phyloP scores from a whole-genome alignment of 2,113 vertebrate genomes.

The Columba livia region DNA sequence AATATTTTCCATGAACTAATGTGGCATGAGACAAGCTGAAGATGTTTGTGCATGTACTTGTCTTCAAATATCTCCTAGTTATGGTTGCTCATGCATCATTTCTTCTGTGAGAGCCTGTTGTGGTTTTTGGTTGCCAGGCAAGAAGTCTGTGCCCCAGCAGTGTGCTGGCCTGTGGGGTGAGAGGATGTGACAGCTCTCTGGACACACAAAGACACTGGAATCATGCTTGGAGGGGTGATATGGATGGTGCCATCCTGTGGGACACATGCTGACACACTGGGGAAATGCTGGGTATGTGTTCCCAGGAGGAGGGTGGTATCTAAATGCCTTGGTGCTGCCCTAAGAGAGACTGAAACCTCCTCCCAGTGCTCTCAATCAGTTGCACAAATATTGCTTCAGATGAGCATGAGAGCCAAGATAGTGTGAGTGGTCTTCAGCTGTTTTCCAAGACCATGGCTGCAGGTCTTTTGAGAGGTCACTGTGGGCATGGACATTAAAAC shows the following conservation, averaged over 20 bases:
- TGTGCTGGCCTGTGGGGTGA: background rate
- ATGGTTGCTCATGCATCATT: background rate
- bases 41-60: background rate
- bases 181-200: background rate
- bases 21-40: background rate
- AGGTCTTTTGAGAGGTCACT: background rate
- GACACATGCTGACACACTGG: background rate
- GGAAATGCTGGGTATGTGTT: fast-evolving
- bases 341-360: background rate
- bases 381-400: background rate
- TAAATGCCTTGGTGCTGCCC: background rate
- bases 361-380: background rate
- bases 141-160: background rate
- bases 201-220: background rate
- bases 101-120: background rate
- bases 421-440: background rate
- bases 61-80: background rate
- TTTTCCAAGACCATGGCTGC: background rate
- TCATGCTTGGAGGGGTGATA: background rate
- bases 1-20: background rate
- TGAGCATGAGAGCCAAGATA: background rate
- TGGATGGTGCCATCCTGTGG: background rate
- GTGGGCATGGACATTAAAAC: background rate
- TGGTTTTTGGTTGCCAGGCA: background rate
- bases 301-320: background rate